These are phyloP conservation scores for Gordius sp. DNA, from an alignment of 2,888 invertebrate species.

Conservation along the genomic window DNA sequence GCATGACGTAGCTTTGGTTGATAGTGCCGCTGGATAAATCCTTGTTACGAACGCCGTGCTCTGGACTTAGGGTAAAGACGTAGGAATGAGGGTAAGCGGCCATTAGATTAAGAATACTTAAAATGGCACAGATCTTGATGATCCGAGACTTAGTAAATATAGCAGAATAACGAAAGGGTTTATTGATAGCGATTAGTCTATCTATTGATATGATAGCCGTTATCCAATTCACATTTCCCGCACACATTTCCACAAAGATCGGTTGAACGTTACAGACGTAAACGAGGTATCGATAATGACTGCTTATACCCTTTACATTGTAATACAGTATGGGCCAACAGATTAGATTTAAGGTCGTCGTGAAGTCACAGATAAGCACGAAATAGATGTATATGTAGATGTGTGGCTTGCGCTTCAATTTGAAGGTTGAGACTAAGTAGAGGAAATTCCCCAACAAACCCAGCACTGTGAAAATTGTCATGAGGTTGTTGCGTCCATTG, in stretches of 20 bases:
- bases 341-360: background rate
- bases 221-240: conserved; percentile 3
- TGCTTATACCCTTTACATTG: background rate
- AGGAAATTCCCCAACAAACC: conserved; percentile 4
- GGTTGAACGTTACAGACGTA: conserved; percentile 3
- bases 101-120: background rate
- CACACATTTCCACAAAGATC: conserved; percentile 5
- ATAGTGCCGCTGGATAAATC: background rate
- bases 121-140: background rate
- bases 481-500: too few species aligned
- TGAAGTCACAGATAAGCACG: background rate
- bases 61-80: too few species aligned
- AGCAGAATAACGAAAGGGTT: background rate
- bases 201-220: background rate
- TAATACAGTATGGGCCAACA: background rate
- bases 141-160: background rate
- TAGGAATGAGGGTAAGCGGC: background rate
- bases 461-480: background rate
- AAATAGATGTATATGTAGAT: conserved; percentile 6
- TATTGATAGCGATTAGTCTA: background rate
- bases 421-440: conserved; percentile 1
- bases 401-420: conserved; percentile 4
- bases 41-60: too few species aligned
- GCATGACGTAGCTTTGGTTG: background rate
- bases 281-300: background rate